Evolutionary conservation across 2,113 vertebrate species (phyloP), one percentile per base, ranked within the genome.

Genomic region (Podarcis raffonei): DNA sequence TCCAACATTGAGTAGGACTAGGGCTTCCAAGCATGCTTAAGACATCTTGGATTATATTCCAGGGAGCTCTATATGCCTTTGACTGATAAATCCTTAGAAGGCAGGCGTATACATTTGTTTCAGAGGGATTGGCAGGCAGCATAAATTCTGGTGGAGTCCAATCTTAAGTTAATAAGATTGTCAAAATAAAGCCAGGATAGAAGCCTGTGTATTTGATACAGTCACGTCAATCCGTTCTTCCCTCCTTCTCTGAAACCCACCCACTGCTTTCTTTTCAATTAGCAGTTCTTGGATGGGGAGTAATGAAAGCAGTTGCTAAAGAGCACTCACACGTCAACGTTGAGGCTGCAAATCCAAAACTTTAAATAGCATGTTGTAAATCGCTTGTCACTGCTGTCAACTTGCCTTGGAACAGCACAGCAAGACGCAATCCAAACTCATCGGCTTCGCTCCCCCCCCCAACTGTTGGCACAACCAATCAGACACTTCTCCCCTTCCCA

Each of bases 361-460:
- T 97, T 95, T 96, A 96, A 98, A 97, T 95, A 97, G 96, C 97
- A 96, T 95, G 94, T 96, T 96, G 96, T 94, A 97, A 97, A 97
- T 96, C 32, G 93, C 97, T 96, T 97, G 97, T 97, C 96, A 97
- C 89, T 92, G 91, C 93, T 96, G 95, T 92, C 94, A 95, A 92
- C 96, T 93, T 96, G 95, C 94, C 8, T 88, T 83, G 92, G 96
- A 94, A 92, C 93, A 92, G 35, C 91, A 4, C 89, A 66, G 94
- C 94, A 92, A 89, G 86, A 94, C 93, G 94, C 96, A 95, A 95
- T 87, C 92, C 62, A 95, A 90, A 87, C 93, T 96, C 97, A 97
- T 97, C 97, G 97, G 97, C 93, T 95, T 89, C 2, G 72, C 91
- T 95, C 8, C 91, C 89, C 92, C 11, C 48, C 48, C 8, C 85